These are phyloP conservation scores for Lepetodrilus schrolli DNA, from an alignment of 2,888 invertebrate genomes.

Conservation along the genomic window DNA sequence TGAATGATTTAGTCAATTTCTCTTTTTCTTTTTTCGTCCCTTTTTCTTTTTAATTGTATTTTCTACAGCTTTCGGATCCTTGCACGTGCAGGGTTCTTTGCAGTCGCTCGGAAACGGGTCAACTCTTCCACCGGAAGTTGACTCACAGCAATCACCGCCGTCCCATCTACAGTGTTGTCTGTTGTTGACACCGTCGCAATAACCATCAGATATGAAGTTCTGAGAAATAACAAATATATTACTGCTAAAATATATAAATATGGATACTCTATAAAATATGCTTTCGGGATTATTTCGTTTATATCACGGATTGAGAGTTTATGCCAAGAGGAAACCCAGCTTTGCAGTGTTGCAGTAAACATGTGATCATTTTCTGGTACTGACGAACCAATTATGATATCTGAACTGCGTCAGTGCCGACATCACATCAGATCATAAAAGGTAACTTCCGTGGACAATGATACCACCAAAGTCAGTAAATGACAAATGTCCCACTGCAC, in stretches of 20 bases:
- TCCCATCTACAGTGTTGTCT: conserved; percentile 65
- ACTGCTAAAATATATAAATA: not conserved
- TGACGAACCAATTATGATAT: no score
- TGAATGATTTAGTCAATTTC: no score
- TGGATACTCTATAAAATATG: no score
- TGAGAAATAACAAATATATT: conserved; percentile 34
- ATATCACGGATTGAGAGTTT: not conserved
- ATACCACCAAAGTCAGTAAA: no score
- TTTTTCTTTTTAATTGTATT: conserved; percentile 39
- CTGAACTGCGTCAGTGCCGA: no score
- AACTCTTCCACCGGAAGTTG: conserved; percentile 58
- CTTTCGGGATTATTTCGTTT: not conserved
- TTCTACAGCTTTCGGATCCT: conserved; percentile 63
- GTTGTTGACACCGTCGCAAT: conserved; percentile 67
- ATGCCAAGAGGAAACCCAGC: no score
- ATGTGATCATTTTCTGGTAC: no score
- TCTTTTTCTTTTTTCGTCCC: not conserved
- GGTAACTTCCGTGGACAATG: no score
- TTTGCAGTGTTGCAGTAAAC: no score
- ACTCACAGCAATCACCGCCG: conserved; percentile 68
- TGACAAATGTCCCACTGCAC: not conserved
- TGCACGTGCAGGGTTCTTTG: conserved; percentile 53
- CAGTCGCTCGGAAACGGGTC: conserved; percentile 51
- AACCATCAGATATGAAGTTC: conserved; percentile 60
- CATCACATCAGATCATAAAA: no score